These are phyloP conservation scores for Macaca fascicularis DNA, from an alignment of 2,113 vertebrate genomes.

Conservation along the genomic window T2T-MFA8v1.1 NC_088381.1:16364001-16364500, in stretches of 20 bases:
- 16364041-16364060: not conserved
- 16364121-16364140: not conserved
- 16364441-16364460: not conserved
- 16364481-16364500: not conserved
- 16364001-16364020: not conserved
- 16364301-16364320: not conserved
- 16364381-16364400: not conserved
- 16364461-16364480: not conserved
- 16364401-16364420: not conserved
- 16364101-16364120: not conserved
- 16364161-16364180: not conserved
- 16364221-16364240: not conserved
- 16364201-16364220: not conserved
- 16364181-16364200: not conserved
- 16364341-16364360: not conserved
- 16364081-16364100: not conserved
- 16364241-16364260: not conserved
- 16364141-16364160: not conserved
- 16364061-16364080: not conserved
- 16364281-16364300: conserved; percentile 22
- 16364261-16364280: not conserved
- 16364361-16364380: not conserved
- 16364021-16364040: not conserved
- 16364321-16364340: not conserved
- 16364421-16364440: not conserved